Percentiles rank a stretch among this genome's conserved stretches.
Conservation (phyloP, 1,140 invertebrate genomes). For the Andricus grossulariae region DNA sequence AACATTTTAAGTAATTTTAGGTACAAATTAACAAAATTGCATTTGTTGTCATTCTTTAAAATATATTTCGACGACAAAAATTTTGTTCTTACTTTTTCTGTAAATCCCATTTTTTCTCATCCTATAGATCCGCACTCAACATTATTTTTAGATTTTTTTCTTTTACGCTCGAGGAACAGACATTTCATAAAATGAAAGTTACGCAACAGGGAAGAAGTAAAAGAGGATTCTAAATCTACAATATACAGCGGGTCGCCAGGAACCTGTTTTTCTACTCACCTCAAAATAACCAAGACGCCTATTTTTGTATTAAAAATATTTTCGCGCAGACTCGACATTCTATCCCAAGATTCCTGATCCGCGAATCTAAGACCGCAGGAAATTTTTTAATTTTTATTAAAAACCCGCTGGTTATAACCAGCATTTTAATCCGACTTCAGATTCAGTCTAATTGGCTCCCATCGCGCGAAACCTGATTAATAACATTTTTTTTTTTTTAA, state of each 20-base stretch:
- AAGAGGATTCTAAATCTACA: conserved; percentile 9
- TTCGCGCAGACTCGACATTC: background rate
- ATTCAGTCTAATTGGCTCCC: conserved; percentile 35
- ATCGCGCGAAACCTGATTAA: background rate
- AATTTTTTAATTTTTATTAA: conserved; percentile 1
- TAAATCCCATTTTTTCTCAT: background rate
- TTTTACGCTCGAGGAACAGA: conserved; percentile 9
- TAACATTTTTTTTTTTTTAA: background rate
- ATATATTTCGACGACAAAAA: too few species aligned
- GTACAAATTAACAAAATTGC: too few species aligned
- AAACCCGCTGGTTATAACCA: too few species aligned
- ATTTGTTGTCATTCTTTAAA: too few species aligned
- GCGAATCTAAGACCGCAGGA: conserved; percentile 19
- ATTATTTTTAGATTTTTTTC: conserved; percentile 8
- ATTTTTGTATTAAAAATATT: conserved; percentile 22
- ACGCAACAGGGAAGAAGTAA: conserved; percentile 8
- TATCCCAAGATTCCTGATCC: conserved; percentile 22
- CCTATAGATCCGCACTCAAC: background rate
- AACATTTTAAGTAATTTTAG: too few species aligned
- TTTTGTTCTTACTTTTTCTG: too few species aligned
- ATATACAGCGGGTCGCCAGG: background rate
- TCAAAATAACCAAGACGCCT: conserved; percentile 10
- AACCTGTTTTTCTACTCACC: conserved; percentile 18
- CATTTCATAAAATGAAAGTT: conserved; percentile 11
- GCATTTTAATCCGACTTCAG: conserved; percentile 37